These are phyloP conservation scores for Merluccius polli DNA, from an alignment of 2,797 vertebrate species.

Conservation along the genomic window DNA sequence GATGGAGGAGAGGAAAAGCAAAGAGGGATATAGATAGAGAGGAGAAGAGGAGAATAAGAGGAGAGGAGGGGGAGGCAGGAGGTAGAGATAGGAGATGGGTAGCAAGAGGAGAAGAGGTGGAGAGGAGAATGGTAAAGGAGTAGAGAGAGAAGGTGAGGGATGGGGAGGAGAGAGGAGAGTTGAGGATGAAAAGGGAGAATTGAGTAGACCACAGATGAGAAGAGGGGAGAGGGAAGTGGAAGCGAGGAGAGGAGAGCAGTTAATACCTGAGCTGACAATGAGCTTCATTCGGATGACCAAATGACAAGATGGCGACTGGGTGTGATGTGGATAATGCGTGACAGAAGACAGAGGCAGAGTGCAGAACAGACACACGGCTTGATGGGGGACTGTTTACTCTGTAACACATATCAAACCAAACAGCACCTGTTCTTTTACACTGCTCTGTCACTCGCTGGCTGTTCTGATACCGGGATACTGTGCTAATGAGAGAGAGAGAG, in stretches of 20 bases:
- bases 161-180: neutral
- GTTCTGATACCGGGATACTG: constrained; percentile 73
- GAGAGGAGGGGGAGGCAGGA: neutral
- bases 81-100: neutral
- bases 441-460: constrained; percentile 76
- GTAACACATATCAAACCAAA: constrained; percentile 72
- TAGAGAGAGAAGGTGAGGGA: too few species aligned
- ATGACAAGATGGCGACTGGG: constrained; percentile 72
- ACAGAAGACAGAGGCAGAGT: constrained; percentile 76
- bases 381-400: constrained; percentile 75
- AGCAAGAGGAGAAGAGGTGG: neutral
- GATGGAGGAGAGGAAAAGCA: neutral
- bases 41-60: neutral
- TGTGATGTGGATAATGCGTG: constrained; percentile 73
- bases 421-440: constrained; percentile 75
- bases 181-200: neutral
- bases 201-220: neutral
- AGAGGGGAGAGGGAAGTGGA: neutral
- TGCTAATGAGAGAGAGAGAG: constrained; percentile 75
- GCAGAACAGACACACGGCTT: constrained; percentile 75
- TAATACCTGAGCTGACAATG: constrained; percentile 70
- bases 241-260: constrained; percentile 5
- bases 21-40: too few species aligned
- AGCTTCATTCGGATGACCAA: constrained; percentile 72
- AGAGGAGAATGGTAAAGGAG: too few species aligned